Evolutionary conservation across 2,113 vertebrate genomes (phyloP).

Genomic region (Eclectus roratus): DNA sequence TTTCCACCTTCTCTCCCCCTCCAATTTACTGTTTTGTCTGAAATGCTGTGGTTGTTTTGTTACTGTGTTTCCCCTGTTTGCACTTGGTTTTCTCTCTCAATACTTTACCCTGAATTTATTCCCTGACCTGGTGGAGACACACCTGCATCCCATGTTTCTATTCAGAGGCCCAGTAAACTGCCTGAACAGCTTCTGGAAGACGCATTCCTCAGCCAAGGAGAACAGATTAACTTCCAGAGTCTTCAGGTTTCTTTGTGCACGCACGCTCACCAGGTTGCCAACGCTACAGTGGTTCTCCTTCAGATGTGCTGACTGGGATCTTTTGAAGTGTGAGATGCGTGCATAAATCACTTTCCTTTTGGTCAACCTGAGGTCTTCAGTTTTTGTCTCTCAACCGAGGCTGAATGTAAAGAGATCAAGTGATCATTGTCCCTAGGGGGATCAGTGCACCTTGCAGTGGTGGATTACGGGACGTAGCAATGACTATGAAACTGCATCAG

Average conservation of each 20-base stretch:
- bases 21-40: background rate
- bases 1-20: background rate
- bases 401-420: background rate
- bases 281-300: background rate
- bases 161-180: background rate
- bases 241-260: background rate
- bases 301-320: background rate
- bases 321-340: background rate
- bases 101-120: background rate
- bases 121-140: background rate
- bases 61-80: background rate
- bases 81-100: background rate
- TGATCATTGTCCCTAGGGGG: background rate
- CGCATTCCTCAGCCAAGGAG: background rate
- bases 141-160: background rate
- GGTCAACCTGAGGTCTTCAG: background rate
- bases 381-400: background rate
- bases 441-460: background rate
- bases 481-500: background rate
- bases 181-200: background rate
- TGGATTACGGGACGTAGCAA: background rate
- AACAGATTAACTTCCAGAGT: background rate
- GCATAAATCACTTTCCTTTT: background rate
- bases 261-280: background rate
- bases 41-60: background rate